Conservation (phyloP, 2,888 invertebrate species). For the Pyrochroa serraticornis region DNA sequence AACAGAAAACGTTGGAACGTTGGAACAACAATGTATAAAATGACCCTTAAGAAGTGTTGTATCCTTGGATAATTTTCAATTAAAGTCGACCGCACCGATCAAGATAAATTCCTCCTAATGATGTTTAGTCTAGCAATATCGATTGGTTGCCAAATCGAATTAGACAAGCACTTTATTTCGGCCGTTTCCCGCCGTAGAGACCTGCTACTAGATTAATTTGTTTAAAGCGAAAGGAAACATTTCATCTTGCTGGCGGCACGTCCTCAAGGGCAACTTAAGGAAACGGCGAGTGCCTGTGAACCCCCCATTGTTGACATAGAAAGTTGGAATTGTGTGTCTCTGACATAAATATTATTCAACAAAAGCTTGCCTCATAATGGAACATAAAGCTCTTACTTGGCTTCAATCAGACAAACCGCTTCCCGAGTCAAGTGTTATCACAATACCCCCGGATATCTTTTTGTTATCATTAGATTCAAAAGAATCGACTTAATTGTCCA, state of each 20-base stretch:
- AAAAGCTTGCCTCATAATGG: slow-evolving; percentile 50
- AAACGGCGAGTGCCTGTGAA: slow-evolving; percentile 46
- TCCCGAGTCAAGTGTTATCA: slow-evolving; percentile 31
- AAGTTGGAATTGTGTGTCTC: slow-evolving; percentile 52
- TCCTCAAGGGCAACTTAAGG: slow-evolving; percentile 40
- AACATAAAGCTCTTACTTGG: slow-evolving; percentile 46
- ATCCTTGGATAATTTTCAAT: slow-evolving; percentile 12
- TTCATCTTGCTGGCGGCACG: slow-evolving; percentile 37
- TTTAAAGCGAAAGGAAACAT: slow-evolving; percentile 40
- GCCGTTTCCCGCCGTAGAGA: slow-evolving; percentile 25
- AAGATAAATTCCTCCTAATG: slow-evolving; percentile 26
- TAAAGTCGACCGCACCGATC: slow-evolving; percentile 12
- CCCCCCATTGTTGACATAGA: slow-evolving; percentile 53
- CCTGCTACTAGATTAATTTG: slow-evolving; percentile 35
- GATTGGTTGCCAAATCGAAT: slow-evolving; percentile 18
- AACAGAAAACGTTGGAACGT: no score
- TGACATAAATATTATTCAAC: slow-evolving; percentile 55
- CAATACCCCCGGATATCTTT: slow-evolving; percentile 28
- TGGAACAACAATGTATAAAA: no score
- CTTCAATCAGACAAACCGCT: slow-evolving; percentile 36
- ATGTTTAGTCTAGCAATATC: slow-evolving; percentile 34
- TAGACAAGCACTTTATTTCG: slow-evolving; percentile 17
- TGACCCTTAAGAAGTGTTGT: background rate
- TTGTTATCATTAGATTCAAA: slow-evolving; percentile 24
- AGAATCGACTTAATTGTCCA: slow-evolving; percentile 31